Evolutionary conservation across 2,888 invertebrate species (phyloP).

Genomic region (Cryptus armator): DNA sequence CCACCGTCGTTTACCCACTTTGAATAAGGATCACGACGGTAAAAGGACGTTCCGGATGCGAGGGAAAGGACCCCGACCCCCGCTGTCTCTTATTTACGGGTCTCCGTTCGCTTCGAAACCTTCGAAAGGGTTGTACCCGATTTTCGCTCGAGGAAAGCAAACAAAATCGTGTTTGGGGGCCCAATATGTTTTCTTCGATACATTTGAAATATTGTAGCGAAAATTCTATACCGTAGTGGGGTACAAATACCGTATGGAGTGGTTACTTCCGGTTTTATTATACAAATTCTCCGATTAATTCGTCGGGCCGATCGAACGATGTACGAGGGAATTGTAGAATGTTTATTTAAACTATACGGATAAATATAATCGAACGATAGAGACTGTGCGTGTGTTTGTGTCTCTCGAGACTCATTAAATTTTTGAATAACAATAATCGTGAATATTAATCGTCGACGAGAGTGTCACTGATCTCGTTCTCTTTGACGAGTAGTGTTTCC

Average conservation of each 20-base stretch:
- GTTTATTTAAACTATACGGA: not conserved
- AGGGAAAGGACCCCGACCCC: slow-evolving; percentile 25
- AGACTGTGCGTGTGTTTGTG: not conserved
- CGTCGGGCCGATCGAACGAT: not conserved
- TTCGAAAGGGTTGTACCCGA: slow-evolving; percentile 49
- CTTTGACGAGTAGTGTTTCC: slow-evolving; percentile 23
- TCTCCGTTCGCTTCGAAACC: slow-evolving; percentile 30
- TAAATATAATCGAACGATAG: slow-evolving; percentile 1
- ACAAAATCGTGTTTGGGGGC: slow-evolving; percentile 14
- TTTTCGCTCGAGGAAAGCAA: slow-evolving; percentile 1
- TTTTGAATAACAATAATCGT: slow-evolving; percentile 45
- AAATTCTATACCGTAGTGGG: not conserved
- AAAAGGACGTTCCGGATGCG: slow-evolving; percentile 45
- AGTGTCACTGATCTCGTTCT: slow-evolving; percentile 43
- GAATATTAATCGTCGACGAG: slow-evolving; percentile 26
- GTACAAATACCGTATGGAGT: not conserved
- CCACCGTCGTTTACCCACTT: slow-evolving; percentile 32
- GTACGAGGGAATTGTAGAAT: not conserved
- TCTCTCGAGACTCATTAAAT: slow-evolving; percentile 23
- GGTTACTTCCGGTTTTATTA: slow-evolving; percentile 15
- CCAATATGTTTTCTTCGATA: slow-evolving; percentile 27
- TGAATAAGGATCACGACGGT: slow-evolving; percentile 20
- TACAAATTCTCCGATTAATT: not conserved
- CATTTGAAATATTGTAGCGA: not conserved
- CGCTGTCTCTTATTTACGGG: slow-evolving; percentile 48